Base-by-base conservation (phyloP, 2,888 invertebrate genomes). In the Yponomeuta cagnagella region DNA sequence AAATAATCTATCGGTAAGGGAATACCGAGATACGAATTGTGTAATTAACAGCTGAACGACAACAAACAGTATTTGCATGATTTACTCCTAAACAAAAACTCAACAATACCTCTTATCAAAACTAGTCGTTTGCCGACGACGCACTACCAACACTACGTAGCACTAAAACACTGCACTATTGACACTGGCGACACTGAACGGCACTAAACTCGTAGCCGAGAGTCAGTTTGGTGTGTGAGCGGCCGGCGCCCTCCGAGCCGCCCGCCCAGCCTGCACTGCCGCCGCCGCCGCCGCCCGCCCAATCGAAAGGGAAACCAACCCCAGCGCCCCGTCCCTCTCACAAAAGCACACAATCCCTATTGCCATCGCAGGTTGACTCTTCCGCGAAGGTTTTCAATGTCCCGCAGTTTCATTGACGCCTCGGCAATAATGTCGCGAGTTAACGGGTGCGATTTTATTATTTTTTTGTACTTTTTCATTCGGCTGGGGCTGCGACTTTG, bases 301-400 rank as follows among this genome's bases (percentile, higher is more conserved):
- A 81, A 87, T 84, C 86, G 89, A 89, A 87, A 90, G 89, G 86
- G 89, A 90, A 90, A 90, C 79, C 84, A 79, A 79, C 85, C 86
- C 87, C 82, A 74, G 74, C 70, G 71, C 31, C 68, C 75, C 73
- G n/a, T 82, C 84, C 74, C 78, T 73, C 70, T 80, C 79, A 9
- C 73, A 69, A 80, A 3, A 30, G 52, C 30, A 43, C 69, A 63
- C 33, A 71, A 52, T 48, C 52, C 63, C 74, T 79, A 73, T 76
- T 72, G 75, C 77, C 75, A 73, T 86, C 80, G 79, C 85, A 68
- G 72, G 73, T 75, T 77, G 77, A 79, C 81, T 83, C 84, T 81
- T 80, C 82, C 78, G 72, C 74, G 73, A 66, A 66, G 73, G 75
- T 74, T 79, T 85, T 88, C 87, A 88, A 88, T 86, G 89, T 82